Evolutionary conservation across 2,113 vertebrate species (phyloP), one percentile per base, ranked within the genome.

Genomic region (Cyprinodon tularosa): DNA sequence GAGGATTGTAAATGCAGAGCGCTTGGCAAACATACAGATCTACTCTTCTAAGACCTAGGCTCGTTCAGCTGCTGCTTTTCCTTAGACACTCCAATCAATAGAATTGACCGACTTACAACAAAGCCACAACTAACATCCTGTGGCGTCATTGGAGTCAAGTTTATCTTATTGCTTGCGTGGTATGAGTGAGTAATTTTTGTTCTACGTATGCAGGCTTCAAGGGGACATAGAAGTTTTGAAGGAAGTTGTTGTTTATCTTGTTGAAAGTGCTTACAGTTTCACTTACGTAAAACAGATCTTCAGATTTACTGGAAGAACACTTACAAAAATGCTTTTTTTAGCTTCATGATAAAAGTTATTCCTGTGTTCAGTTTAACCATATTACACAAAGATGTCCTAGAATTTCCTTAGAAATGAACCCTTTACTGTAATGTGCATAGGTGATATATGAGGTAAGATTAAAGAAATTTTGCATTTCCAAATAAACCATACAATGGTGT

Each of bases 1-100:
- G 86, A 77, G 84, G 86, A 86, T 84, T 84, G 85, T 92, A 92
- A 93, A 93, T 89, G 91, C 85, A 84, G 77, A 86, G 77, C 40
- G 12, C 76, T 84, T 87, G 86, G 88, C 91, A 92, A 85, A 91
- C 79, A 83, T 82, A 81, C 82, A 84, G 68, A 71, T 74, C 82
- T 40, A 74, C 75, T 84, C 72, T 73, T 77, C 82, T 71, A 67
- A 72, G 83, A 87, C 85, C 73, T 72, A 71, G 66, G 5, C 78
- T 67, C 62, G 68, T 47, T 72, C 69, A 57, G 77, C n/a, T 45
- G 64, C 64, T 44, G 3, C 67, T 67, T 78, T 68, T 73, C 48
- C 75, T 81, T 82, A 65, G 44, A 70, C 83, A 80, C 84, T 80
- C 66, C 62, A 68, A 92, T 94, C 91, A 86, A 91, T 91, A 83